A percentile compares a stretch with the other conserved stretches of the same genome.
Evolutionary conservation across 2,797 vertebrate genomes (phyloP).

Genomic region (Knipowitschia caucasica): DNA sequence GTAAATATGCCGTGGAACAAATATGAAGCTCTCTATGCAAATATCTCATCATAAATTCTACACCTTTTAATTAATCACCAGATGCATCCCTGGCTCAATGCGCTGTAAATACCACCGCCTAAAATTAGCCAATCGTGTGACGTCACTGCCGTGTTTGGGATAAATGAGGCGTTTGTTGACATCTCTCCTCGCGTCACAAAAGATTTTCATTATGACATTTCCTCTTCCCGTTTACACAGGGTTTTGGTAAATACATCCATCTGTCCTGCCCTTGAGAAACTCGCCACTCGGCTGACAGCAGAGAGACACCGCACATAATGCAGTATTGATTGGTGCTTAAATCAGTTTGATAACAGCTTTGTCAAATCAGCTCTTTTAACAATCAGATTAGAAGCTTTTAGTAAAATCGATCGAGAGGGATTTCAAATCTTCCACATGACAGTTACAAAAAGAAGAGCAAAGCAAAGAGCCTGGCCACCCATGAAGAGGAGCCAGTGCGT

Average conservation of each 20-base stretch:
- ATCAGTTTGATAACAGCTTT: slow-evolving; percentile 83
- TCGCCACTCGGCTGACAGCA: slow-evolving; percentile 53
- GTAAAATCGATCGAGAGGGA: slow-evolving; percentile 71
- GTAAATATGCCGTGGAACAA: too few relatives aligned
- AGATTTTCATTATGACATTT: neutral
- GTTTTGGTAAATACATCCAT: slow-evolving; percentile 38
- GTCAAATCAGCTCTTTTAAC: slow-evolving; percentile 84
- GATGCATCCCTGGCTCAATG: too few relatives aligned
- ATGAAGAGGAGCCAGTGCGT: slow-evolving; percentile 44
- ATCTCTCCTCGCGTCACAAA: neutral
- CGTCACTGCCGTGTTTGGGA: too few relatives aligned
- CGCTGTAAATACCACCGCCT: too few relatives aligned
- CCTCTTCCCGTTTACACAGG: slow-evolving; percentile 10
- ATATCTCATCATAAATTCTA: too few relatives aligned
- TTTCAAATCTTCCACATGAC: slow-evolving; percentile 75
- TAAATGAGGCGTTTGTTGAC: neutral
- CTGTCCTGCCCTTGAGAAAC: slow-evolving; percentile 60
- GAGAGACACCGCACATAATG: slow-evolving; percentile 67
- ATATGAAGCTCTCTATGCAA: too few relatives aligned
- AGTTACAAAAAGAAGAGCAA: slow-evolving; percentile 49
- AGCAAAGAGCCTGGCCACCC: slow-evolving; percentile 43
- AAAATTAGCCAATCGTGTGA: too few relatives aligned
- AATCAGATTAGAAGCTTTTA: slow-evolving; percentile 84
- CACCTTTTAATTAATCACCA: too few relatives aligned
- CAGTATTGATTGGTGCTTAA: slow-evolving; percentile 78